phyloP scores from a whole-genome alignment of 2,888 invertebrate genomes.

The Nomada fabriciana region DNA sequence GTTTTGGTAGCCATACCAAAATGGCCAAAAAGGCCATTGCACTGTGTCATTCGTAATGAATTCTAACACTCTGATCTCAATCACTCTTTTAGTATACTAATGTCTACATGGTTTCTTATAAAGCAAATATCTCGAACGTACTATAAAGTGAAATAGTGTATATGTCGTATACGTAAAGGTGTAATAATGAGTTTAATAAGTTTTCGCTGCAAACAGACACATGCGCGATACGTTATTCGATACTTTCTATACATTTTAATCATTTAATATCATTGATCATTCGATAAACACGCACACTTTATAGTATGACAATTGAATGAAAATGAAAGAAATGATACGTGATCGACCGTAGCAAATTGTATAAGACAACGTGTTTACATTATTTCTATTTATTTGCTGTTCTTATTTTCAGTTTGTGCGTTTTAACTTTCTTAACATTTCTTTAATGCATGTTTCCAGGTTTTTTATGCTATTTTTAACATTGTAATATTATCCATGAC shows the following conservation, averaged over 20 bases:
- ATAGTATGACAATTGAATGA: conserved; percentile 43
- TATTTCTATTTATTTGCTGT: conserved; percentile 67
- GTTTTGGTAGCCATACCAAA: conserved; percentile 74
- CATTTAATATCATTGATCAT: no score
- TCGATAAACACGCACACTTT: conserved; percentile 38
- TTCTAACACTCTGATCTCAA: conserved; percentile 72
- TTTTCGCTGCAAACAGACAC: no score
- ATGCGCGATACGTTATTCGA: not conserved
- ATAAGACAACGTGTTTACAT: conserved; percentile 52
- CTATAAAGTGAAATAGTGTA: conserved; percentile 54
- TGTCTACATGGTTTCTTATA: conserved; percentile 47
- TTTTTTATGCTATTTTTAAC: conserved; percentile 74
- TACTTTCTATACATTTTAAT: not conserved
- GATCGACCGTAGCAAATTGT: conserved; percentile 26
- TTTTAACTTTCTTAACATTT: conserved; percentile 64
- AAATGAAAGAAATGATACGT: conserved; percentile 25
- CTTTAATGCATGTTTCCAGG: conserved; percentile 83
- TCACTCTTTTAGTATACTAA: conserved; percentile 65
- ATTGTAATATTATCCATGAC: conserved; percentile 61
- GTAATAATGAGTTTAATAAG: not conserved
- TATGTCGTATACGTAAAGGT: not conserved
- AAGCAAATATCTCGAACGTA: conserved; percentile 48
- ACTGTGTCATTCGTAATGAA: conserved; percentile 76
- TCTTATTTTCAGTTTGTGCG: conserved; percentile 69
- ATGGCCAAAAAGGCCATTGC: conserved; percentile 71